Conservation (phyloP, 2,113 vertebrate genomes). For the Engraulis encrasicolus region DNA sequence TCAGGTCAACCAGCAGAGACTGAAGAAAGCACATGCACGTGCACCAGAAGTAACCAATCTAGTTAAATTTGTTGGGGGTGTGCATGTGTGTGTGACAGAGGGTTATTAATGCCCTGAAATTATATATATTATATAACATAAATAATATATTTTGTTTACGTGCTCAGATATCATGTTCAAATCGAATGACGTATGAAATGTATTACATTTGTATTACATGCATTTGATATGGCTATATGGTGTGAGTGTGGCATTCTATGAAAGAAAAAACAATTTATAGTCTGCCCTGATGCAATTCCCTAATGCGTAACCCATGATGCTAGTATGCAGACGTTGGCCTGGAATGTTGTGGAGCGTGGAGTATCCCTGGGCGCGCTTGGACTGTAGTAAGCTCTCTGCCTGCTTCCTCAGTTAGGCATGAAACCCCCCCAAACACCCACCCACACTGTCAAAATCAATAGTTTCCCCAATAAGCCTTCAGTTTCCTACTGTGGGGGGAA, state of each 20-base stretch:
- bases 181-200: not conserved
- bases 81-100: not conserved
- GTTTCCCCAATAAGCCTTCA: no score
- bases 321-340: constrained; percentile 72
- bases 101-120: no score
- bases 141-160: no score
- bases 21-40: not conserved
- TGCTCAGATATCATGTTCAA: no score
- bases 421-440: constrained; percentile 44
- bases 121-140: no score
- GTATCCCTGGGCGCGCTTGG: constrained; percentile 69
- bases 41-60: not conserved
- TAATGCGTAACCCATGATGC: constrained; percentile 79
- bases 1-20: no score
- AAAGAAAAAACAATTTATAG: no score
- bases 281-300: constrained; percentile 36
- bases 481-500: no score
- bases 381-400: constrained; percentile 69
- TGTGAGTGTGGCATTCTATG: constrained; percentile 31
- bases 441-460: not conserved
- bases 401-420: constrained; percentile 65
- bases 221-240: no score
- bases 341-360: constrained; percentile 72
- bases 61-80: not conserved
- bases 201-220: no score